Percentiles rank a stretch among this genome's conserved stretches.
These are phyloP conservation scores for Anneissia japonica DNA, from an alignment of 35 echinoderm and acorn worm genomes.

Conservation along the genomic window DNA sequence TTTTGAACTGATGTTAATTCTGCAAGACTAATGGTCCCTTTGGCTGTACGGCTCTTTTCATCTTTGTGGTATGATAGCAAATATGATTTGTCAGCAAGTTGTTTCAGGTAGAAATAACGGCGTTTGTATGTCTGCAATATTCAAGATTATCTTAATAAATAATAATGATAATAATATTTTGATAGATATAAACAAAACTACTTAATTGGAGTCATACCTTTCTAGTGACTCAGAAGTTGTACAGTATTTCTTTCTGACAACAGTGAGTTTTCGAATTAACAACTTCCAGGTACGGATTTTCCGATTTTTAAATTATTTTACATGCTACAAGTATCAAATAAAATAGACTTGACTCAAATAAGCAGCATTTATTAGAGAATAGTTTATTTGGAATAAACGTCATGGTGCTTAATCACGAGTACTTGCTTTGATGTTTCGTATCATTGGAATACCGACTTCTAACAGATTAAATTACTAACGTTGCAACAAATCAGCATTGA, in stretches of 20 bases:
- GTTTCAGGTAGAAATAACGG: constrained; percentile 84
- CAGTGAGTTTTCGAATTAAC: not conserved
- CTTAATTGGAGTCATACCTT: not conserved
- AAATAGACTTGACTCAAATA: not conserved
- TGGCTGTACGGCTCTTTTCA: constrained; percentile 61
- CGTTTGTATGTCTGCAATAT: constrained; percentile 83
- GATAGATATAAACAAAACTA: not conserved
- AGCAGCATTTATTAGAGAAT: no score
- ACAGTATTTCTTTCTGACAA: not conserved
- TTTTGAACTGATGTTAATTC: constrained; percentile 70
- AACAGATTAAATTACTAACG: no score
- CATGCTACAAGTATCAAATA: not conserved
- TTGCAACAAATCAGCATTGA: no score
- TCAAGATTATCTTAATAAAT: not conserved
- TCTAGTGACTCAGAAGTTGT: not conserved
- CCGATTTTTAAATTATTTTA: not conserved
- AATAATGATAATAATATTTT: not conserved
- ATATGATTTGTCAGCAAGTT: constrained; percentile 85
- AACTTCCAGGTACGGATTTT: not conserved
- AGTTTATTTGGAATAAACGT: no score
- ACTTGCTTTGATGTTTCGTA: no score
- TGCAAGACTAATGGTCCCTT: constrained; percentile 81
- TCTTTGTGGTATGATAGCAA: constrained; percentile 89
- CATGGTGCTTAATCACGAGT: no score
- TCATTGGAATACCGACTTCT: no score